Base-by-base conservation (phyloP, 2,888 invertebrate genomes). In the Ennomos quercinarius region DNA sequence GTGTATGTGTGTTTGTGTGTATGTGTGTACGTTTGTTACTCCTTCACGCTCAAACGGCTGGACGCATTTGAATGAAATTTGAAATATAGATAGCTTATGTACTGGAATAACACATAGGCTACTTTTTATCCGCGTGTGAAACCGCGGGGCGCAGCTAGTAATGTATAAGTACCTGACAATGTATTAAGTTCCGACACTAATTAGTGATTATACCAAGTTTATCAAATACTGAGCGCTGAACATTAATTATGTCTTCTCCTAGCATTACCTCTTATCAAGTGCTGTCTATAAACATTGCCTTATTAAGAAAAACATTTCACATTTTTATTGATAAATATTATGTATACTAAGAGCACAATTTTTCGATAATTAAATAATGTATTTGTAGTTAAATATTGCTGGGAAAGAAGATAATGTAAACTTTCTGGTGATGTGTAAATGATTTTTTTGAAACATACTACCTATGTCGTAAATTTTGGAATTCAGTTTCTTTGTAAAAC, bases 211-310 rank as follows among this genome's bases (percentile, higher is more conserved):
- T 17, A 17, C 27, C 27, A 27, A 46, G 60, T 60, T 55, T 55
- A 60, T 60, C 55, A 56, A 56, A 48, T 43, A 46, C 3, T 5
- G 27, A 27, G 10, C 6, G 10, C 36, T 44, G 39, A 37, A 47
- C 5, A 27, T 12, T 17, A n/a, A 53, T 44, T 13, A 64, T 68
- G 63, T 73, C 67, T 65, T 74, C 64, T 71, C 71, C 57, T 71
- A 63, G 51, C 61, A 73, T 74, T 75, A 70, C 68, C 35, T 69
- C 71, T 70, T 59, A 65, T 45, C 78, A 82, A 81, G 79, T 76
- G 87, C 87, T 87, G 85, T 87, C 80, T 87, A 81, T 84, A 84
- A 83, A 81, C 75, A 86, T 80, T 88, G 88, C 88, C 88, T 88
- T 88, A 88, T 81, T 83, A 85, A 77, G 74, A 78, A 78, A 76